Percentiles rank a stretch among this genome's conserved stretches.
These are phyloP conservation scores for Tetranychus truncatus DNA, from an alignment of 2,888 invertebrate genomes.

Conservation along the genomic window DNA sequence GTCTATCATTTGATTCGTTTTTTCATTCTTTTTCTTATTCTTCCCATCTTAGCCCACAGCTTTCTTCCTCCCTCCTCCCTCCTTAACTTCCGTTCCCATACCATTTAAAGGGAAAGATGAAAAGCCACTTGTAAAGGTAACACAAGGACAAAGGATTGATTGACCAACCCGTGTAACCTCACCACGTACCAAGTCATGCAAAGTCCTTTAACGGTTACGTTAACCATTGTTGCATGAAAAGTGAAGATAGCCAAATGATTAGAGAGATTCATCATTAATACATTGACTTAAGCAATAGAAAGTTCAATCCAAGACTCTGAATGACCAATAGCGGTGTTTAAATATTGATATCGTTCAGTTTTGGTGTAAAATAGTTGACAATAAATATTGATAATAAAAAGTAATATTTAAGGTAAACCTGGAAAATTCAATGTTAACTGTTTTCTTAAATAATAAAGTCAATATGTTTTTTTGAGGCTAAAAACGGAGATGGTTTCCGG, in stretches of 20 bases:
- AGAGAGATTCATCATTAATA: background rate
- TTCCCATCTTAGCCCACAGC: background rate
- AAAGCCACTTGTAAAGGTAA: background rate
- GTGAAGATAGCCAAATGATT: background rate
- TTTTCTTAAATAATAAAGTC: background rate
- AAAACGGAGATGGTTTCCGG: background rate
- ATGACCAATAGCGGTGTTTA: too few relatives aligned
- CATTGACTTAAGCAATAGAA: background rate
- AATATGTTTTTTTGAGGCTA: background rate
- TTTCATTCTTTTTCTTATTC: background rate
- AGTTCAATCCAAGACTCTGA: too few relatives aligned
- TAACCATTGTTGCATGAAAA: background rate
- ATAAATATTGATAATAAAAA: too few relatives aligned
- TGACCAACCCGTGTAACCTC: background rate
- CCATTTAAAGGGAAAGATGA: background rate
- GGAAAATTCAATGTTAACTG: background rate
- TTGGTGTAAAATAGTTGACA: too few relatives aligned
- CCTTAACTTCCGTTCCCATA: background rate
- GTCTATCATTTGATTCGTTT: background rate
- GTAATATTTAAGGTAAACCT: background rate
- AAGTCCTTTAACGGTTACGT: background rate
- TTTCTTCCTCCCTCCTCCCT: background rate
- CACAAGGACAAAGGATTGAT: background rate
- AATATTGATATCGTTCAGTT: too few relatives aligned
- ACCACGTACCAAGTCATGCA: slow-evolving; percentile 1